Conservation (phyloP, 2,888 invertebrate species). For the Calliopum simillimum region DNA sequence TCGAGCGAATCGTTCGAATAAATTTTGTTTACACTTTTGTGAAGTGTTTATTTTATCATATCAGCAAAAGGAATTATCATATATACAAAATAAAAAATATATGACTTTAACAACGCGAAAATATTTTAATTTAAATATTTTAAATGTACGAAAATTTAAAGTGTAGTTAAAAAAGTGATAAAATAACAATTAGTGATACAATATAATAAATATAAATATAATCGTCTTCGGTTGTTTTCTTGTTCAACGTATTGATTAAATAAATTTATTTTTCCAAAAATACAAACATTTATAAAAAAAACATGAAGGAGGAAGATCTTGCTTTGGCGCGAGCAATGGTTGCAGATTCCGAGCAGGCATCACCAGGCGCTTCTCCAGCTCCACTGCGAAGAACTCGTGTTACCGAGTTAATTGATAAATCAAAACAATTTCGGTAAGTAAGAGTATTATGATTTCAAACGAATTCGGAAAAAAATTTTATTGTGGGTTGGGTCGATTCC, state of each 20-base stretch:
- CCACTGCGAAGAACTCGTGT: slow-evolving; percentile 75
- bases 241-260: too few species aligned
- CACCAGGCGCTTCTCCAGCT: slow-evolving; percentile 73
- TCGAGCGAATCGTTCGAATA: too few species aligned
- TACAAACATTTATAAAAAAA: slow-evolving; percentile 19
- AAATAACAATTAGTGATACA: not conserved
- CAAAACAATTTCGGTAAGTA: slow-evolving; percentile 79
- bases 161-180: slow-evolving; percentile 17
- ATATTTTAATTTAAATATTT: not conserved
- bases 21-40: too few species aligned
- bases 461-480: too few species aligned
- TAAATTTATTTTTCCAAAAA: too few species aligned
- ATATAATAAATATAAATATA: not conserved
- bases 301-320: slow-evolving; percentile 81
- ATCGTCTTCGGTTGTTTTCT: not conserved
- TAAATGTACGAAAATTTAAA: not conserved
- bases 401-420: slow-evolving; percentile 74
- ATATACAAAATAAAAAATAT: too few species aligned
- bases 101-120: not conserved
- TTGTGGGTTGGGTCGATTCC: too few species aligned
- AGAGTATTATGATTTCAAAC: too few species aligned
- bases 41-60: too few species aligned
- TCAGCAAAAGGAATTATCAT: too few species aligned
- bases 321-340: slow-evolving; percentile 75
- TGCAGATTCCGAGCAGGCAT: slow-evolving; percentile 48